Evolutionary conservation across 2,888 invertebrate genomes (phyloP).

Genomic region (Poecilobothrus nobilitatus): DNA sequence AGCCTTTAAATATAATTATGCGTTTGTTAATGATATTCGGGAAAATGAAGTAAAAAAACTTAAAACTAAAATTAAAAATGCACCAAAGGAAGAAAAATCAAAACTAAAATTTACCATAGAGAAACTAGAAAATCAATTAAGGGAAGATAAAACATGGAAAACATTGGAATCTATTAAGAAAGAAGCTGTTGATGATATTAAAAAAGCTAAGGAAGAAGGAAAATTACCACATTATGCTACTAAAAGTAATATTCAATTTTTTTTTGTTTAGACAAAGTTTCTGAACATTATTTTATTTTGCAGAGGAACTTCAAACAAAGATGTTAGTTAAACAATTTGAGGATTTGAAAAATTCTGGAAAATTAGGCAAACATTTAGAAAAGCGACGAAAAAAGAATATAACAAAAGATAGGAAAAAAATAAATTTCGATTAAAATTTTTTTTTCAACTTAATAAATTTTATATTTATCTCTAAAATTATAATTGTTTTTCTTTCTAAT

Average conservation of each 20-base stretch:
- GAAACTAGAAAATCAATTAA: conserved; percentile 69
- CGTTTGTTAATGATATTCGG: conserved; percentile 64
- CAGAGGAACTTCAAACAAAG: conserved; percentile 69
- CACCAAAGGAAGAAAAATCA: conserved; percentile 53
- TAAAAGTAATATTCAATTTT: conserved; percentile 56
- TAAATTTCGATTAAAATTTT: conserved; percentile 33
- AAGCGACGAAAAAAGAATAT: conserved; percentile 67
- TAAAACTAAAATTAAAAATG: conserved; percentile 52
- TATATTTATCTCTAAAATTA: background rate
- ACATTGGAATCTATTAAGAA: conserved; percentile 49
- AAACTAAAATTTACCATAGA: conserved; percentile 64
- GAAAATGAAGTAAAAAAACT: conserved; percentile 59
- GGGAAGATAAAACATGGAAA: conserved; percentile 53
- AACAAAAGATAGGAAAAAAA: conserved; percentile 41
- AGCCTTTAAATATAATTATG: conserved; percentile 66
- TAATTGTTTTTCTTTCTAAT: conserved; percentile 12
- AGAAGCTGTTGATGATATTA: conserved; percentile 50
- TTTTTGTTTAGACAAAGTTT: background rate
- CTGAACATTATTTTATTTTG: conserved; percentile 34
- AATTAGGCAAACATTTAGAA: conserved; percentile 70
- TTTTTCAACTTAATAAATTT: background rate
- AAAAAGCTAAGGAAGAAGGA: conserved; percentile 55
- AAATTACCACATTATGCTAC: conserved; percentile 63
- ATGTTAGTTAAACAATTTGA: conserved; percentile 72
- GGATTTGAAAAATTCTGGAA: conserved; percentile 66